Conservation (phyloP, 1,140 invertebrate genomes). For the Monomorium pharaonis region DNA sequence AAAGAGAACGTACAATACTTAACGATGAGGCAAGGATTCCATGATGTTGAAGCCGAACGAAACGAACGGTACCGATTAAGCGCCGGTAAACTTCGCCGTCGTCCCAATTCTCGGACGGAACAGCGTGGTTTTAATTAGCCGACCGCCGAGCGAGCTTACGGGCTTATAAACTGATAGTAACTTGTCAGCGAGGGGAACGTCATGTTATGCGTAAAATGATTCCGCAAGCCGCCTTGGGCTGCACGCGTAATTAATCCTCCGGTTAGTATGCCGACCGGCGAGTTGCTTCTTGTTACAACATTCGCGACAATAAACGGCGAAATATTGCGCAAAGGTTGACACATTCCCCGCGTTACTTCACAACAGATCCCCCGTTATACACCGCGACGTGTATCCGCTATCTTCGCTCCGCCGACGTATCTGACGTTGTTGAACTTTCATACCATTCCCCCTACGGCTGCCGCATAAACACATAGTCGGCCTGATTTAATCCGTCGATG, state of each 20-base stretch:
- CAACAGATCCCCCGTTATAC: background rate
- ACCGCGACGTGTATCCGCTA: constrained; percentile 15
- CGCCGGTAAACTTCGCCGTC: background rate
- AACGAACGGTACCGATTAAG: constrained; percentile 19
- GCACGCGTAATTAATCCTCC: constrained; percentile 69
- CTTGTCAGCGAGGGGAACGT: constrained; percentile 14
- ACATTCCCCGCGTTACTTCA: constrained; percentile 22
- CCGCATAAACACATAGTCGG: constrained; percentile 62
- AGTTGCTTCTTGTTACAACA: constrained; percentile 68
- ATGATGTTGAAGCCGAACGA: background rate
- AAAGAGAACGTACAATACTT: background rate
- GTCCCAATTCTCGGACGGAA: constrained; percentile 31
- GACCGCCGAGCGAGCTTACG: constrained; percentile 29
- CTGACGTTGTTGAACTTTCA: constrained; percentile 68
- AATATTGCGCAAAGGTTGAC: constrained; percentile 72
- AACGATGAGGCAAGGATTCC: background rate
- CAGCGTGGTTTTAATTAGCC: constrained; percentile 49
- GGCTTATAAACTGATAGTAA: constrained; percentile 52
- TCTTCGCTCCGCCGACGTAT: constrained; percentile 45
- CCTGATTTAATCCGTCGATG: constrained; percentile 69
- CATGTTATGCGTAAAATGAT: constrained; percentile 37
- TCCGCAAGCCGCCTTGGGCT: constrained; percentile 37
- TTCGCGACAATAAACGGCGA: constrained; percentile 66
- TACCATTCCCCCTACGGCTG: constrained; percentile 32
- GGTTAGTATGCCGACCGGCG: constrained; percentile 73